Evolutionary conservation across 2,888 invertebrate genomes (phyloP).

Genomic region (Prenolepis imparis): DNA sequence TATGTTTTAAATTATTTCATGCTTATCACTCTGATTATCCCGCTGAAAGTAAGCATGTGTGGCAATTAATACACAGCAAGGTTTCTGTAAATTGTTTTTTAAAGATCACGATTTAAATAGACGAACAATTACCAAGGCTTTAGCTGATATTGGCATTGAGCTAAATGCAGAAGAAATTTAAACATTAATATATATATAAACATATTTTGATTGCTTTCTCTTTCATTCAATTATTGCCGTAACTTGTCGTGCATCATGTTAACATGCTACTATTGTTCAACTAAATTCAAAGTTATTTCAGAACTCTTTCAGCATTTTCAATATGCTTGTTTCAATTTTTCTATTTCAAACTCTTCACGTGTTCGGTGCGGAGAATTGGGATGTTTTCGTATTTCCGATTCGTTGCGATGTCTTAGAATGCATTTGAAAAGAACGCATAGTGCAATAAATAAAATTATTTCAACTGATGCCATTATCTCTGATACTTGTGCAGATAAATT

Average conservation of each 20-base stretch:
- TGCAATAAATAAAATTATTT: neutral
- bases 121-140: neutral
- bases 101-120: constrained; percentile 1
- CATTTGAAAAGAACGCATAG: constrained; percentile 10
- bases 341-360: neutral
- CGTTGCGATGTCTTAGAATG: neutral
- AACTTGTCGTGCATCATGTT: constrained; percentile 14
- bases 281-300: neutral
- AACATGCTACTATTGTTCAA: constrained; percentile 14
- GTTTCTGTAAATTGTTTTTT: constrained; percentile 8
- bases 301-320: neutral
- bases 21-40: constrained; percentile 12
- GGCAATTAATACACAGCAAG: constrained; percentile 29
- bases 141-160: constrained; percentile 21
- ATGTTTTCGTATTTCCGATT: constrained; percentile 6
- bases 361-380: constrained; percentile 4
- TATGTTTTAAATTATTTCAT: constrained; percentile 29
- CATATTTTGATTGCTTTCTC: neutral
- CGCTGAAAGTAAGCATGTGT: constrained; percentile 3
- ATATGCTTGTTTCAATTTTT: neutral
- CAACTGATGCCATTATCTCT: neutral
- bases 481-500: neutral
- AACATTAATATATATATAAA: too few relatives aligned
- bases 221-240: neutral
- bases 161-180: neutral